Conservation (phyloP, 2,797 vertebrate genomes). For the Sebastes trivittatus region DNA sequence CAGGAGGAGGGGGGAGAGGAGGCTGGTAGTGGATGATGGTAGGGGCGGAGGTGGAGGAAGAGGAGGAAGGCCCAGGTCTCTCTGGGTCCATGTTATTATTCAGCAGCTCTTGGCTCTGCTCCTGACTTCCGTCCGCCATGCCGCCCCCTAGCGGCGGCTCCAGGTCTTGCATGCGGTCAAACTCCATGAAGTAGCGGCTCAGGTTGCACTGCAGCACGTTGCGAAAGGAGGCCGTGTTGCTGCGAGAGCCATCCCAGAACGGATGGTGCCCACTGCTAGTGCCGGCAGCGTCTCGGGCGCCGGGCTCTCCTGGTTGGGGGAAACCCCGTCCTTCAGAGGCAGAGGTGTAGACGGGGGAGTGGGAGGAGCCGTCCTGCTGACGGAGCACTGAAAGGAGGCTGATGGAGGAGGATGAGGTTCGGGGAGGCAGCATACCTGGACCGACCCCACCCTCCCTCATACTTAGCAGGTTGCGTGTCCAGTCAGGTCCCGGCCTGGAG, state of each 20-base stretch:
- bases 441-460: slow-evolving; percentile 85
- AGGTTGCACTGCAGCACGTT: slow-evolving; percentile 97
- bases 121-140: slow-evolving; percentile 74
- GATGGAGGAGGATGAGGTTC: slow-evolving; percentile 95
- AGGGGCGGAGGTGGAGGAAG: slow-evolving; percentile 55
- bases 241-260: slow-evolving; percentile 82
- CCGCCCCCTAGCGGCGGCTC: slow-evolving; percentile 86
- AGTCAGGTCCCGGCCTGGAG: slow-evolving; percentile 71
- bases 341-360: slow-evolving; percentile 95
- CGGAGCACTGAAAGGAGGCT: slow-evolving; percentile 93
- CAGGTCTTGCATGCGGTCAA: slow-evolving; percentile 94
- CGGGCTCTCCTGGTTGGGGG: slow-evolving; percentile 80
- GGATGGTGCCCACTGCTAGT: slow-evolving; percentile 86
- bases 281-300: slow-evolving; percentile 75
- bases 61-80: slow-evolving; percentile 89
- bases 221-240: slow-evolving; percentile 87
- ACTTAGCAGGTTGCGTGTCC: slow-evolving; percentile 92
- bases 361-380: slow-evolving; percentile 92
- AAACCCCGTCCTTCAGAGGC: slow-evolving; percentile 94
- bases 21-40: slow-evolving; percentile 81
- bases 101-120: slow-evolving; percentile 91
- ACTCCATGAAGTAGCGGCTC: slow-evolving; percentile 97
- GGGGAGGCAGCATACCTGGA: slow-evolving; percentile 87
- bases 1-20: slow-evolving; percentile 66
- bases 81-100: slow-evolving; percentile 96